A percentile compares a stretch with the other conserved stretches of the same genome.
Conservation (phyloP, 2,797 vertebrate species). For the Onychomys leucogaster region DNA sequence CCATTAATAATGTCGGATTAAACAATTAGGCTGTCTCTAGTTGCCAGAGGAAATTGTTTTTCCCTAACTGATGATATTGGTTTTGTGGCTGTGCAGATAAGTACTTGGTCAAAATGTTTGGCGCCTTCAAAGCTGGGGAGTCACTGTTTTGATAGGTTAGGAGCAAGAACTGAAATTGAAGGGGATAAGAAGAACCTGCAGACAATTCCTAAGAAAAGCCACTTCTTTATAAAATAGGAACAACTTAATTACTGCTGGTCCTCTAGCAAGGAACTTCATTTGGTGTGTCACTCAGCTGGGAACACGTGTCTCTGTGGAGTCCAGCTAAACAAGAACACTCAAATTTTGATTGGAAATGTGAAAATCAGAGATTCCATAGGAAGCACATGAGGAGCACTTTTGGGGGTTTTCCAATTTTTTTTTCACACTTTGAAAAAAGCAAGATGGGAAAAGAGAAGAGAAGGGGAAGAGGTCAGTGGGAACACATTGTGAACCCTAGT, state of each 20-base stretch:
- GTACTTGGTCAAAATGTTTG: conserved; percentile 83
- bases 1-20: conserved; percentile 90
- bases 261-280: conserved; percentile 43
- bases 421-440: conserved; percentile 37
- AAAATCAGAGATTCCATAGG: neutral
- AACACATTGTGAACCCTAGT: conserved; percentile 17
- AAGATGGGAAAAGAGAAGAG: conserved; percentile 47
- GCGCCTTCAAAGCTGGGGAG: conserved; percentile 77
- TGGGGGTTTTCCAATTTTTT: neutral
- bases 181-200: conserved; percentile 62
- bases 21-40: conserved; percentile 89
- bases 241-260: conserved; percentile 51
- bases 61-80: conserved; percentile 87
- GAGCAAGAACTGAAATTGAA: conserved; percentile 75
- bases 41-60: conserved; percentile 88
- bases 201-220: conserved; percentile 51
- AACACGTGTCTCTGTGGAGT: conserved; percentile 3
- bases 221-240: conserved; percentile 53
- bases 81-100: conserved; percentile 86
- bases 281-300: conserved; percentile 38
- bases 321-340: neutral
- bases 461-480: neutral
- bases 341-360: conserved; percentile 46
- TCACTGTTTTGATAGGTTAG: conserved; percentile 83
- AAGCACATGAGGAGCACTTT: neutral